Conservation (phyloP, 53 echinoderm and acorn worm genomes). For the Mesocentrotus franciscanus region DNA sequence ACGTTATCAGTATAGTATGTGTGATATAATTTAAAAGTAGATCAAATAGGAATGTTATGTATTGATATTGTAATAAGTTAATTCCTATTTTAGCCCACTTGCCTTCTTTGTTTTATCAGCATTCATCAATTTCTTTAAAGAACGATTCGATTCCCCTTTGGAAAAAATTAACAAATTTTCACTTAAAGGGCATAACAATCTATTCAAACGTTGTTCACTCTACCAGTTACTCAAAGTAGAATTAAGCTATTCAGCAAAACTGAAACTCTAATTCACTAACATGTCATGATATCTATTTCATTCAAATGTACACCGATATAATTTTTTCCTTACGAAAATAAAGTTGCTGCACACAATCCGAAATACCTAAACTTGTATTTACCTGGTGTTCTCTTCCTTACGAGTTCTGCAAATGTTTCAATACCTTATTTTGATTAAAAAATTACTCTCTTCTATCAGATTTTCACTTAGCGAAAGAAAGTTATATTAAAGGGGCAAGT, state of each 20-base stretch:
- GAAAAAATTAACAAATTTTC: too few species aligned
- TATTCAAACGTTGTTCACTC: too few species aligned
- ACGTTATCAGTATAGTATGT: background rate
- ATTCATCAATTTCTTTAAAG: too few species aligned
- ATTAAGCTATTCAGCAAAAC: too few species aligned
- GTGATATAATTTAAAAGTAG: background rate
- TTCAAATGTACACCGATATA: background rate
- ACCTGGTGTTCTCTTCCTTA: background rate
- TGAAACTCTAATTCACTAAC: background rate
- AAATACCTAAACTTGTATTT: background rate
- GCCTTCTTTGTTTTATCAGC: background rate
- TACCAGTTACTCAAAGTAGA: too few species aligned
- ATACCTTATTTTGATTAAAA: too few species aligned
- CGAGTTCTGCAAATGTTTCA: background rate
- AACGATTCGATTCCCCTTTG: too few species aligned
- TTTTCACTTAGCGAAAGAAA: too few species aligned
- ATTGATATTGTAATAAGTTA: too few species aligned
- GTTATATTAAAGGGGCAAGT: too few species aligned
- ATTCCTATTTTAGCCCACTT: conserved; percentile 51
- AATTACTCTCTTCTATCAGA: too few species aligned
- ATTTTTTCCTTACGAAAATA: background rate
- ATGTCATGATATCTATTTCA: background rate
- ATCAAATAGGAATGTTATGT: background rate
- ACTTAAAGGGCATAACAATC: too few species aligned
- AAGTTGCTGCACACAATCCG: background rate